Evolutionary conservation across 1,140 invertebrate genomes (phyloP), one percentile per base, ranked within the genome.

Genomic region (Bombus turneri): DNA sequence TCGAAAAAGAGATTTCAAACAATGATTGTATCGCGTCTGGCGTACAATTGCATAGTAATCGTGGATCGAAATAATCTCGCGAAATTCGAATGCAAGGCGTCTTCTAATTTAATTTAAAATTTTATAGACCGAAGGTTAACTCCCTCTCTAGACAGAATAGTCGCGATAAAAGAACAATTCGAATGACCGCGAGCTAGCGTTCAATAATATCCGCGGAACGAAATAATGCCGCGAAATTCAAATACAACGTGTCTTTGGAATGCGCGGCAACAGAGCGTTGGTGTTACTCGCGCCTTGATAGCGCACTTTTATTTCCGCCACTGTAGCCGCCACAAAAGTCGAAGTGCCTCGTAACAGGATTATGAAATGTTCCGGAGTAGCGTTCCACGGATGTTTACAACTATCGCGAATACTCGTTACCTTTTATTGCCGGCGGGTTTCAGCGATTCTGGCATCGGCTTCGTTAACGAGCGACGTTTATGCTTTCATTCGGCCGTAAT

Each of bases 281-380:
- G 79, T 81, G 86, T 90, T 83, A 88, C 83, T 90, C 87, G 83
- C 88, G 89, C 80, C 86, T 88, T 83, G 76, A 86, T 75, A 64
- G 68, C 81, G 62, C 62, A 90, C 69, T 90, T 90, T 90, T 90
- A 90, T 90, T 90, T 86, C 79, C 88, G 82, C 87, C 53, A 72
- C 64, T 59, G 39, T 86, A 80, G 34, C 66, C 53, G 79, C 69
- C 69, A 86, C 89, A 86, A 91, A 90, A 90, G 83, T 91, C 86
- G 84, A 90, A 91, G 88, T 91, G 83, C 83, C 88, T 91, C 89
- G 86, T 91, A 91, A 91, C 89, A 90, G 88, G 81, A 91, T 91
- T 91, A 91, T 90, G 89, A 91, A 91, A 91, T 90, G 89, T 90
- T 90, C 86, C 89, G 88, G 88, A 88, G 86, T 90, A 90, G 69